phyloP scores from a whole-genome alignment of 2,797 vertebrate species.

The Sebastes trivittatus region DNA sequence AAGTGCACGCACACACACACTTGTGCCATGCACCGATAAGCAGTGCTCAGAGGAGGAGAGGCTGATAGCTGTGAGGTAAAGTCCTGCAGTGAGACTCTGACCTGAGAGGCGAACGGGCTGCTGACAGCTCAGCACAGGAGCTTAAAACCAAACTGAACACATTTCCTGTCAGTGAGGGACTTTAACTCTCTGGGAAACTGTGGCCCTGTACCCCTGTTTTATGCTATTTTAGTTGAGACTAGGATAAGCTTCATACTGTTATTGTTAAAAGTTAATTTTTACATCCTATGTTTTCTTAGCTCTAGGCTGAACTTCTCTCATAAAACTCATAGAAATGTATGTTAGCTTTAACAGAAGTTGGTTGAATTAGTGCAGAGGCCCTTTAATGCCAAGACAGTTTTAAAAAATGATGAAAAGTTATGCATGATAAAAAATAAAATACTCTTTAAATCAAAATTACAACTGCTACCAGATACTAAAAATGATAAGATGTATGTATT shows the following conservation, averaged over 20 bases:
- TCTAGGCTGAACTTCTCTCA: neutral
- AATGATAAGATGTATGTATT: too few species aligned
- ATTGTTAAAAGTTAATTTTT: neutral
- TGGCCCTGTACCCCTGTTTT: too few species aligned
- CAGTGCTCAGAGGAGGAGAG: slow-evolving; percentile 12
- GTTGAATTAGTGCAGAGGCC: neutral
- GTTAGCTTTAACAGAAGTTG: neutral
- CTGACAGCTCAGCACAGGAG: slow-evolving; percentile 60
- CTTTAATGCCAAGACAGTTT: neutral
- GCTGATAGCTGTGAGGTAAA: slow-evolving; percentile 76
- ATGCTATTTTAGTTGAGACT: neutral
- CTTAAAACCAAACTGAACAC: neutral
- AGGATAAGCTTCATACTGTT: neutral
- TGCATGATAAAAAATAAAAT: neutral
- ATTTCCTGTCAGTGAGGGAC: neutral
- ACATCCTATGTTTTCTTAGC: neutral
- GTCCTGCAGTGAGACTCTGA: slow-evolving; percentile 75
- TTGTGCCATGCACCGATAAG: slow-evolving; percentile 61
- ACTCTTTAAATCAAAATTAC: neutral
- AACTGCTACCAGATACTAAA: neutral
- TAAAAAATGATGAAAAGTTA: neutral
- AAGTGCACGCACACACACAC: slow-evolving; percentile 7
- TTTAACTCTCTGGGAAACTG: neutral
- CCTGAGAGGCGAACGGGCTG: slow-evolving; percentile 40
- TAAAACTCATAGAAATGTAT: too few species aligned